These are phyloP conservation scores for Trigoniulus corallinus DNA, from an alignment of 1,140 invertebrate genomes.

Conservation along the genomic window DNA sequence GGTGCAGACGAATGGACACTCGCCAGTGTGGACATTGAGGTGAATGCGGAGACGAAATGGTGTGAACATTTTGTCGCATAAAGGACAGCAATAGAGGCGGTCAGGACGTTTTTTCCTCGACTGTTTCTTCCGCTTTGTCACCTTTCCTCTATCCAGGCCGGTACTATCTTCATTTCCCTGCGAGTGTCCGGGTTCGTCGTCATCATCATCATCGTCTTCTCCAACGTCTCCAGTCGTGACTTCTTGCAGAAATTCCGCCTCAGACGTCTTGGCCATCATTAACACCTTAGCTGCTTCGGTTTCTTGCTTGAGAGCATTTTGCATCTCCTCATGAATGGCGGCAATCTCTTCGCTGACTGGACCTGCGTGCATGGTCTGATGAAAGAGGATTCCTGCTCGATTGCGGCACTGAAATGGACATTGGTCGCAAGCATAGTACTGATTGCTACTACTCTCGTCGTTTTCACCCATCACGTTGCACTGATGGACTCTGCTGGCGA, in stretches of 20 bases:
- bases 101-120: neutral
- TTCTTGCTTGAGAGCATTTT: too few relatives aligned
- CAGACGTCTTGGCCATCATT: too few relatives aligned
- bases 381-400: conserved; percentile 42
- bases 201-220: neutral
- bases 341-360: conserved; percentile 13
- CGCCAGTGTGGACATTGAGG: conserved; percentile 70
- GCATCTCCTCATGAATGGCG: too few relatives aligned
- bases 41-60: conserved; percentile 37
- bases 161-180: too few relatives aligned
- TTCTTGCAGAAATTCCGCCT: too few relatives aligned
- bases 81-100: conserved; percentile 13
- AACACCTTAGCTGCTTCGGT: too few relatives aligned
- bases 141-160: neutral
- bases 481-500: conserved; percentile 12
- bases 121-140: neutral
- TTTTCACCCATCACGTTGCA: neutral
- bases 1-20: conserved; percentile 56
- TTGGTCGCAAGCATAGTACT: conserved; percentile 14
- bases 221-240: too few relatives aligned
- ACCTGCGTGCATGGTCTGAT: conserved; percentile 39
- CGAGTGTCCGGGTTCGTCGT: too few relatives aligned
- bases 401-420: conserved; percentile 32
- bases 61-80: conserved; percentile 15
- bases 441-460: neutral